Evolutionary conservation across 2,797 vertebrate genomes (phyloP).

Genomic region (Uromys caudimaculatus): DNA sequence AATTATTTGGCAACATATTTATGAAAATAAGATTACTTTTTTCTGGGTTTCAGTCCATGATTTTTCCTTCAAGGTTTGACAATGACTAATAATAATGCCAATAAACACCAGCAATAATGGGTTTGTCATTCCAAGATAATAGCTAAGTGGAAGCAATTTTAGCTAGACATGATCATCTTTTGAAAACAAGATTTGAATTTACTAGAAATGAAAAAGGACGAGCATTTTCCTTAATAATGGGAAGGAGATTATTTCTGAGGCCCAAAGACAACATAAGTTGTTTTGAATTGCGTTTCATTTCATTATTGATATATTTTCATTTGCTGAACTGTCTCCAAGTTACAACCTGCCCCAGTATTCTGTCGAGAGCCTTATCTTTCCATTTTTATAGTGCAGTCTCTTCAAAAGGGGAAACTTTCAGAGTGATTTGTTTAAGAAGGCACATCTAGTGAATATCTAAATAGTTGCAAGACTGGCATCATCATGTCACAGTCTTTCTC

Average conservation of each 20-base stretch:
- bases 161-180: constrained; percentile 74
- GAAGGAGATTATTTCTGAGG: constrained; percentile 81
- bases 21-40: constrained; percentile 81
- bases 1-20: constrained; percentile 83
- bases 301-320: constrained; percentile 83
- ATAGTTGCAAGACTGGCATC: constrained; percentile 11
- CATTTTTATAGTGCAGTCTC: constrained; percentile 78
- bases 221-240: constrained; percentile 77
- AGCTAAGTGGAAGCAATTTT: constrained; percentile 79
- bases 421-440: constrained; percentile 79
- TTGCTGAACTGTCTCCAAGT: constrained; percentile 74
- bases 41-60: constrained; percentile 67
- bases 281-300: constrained; percentile 77
- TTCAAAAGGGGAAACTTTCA: constrained; percentile 78
- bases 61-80: constrained; percentile 80
- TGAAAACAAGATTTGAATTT: constrained; percentile 77
- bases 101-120: constrained; percentile 73
- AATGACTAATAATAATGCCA: constrained; percentile 76
- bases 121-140: constrained; percentile 70
- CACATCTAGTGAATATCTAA: constrained; percentile 72
- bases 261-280: constrained; percentile 80
- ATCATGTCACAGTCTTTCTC: background rate
- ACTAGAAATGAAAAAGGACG: constrained; percentile 72
- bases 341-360: constrained; percentile 77
- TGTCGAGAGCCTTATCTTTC: constrained; percentile 79